Conservation (phyloP, 2,888 invertebrate genomes). For the Aricia artaxerxes region DNA sequence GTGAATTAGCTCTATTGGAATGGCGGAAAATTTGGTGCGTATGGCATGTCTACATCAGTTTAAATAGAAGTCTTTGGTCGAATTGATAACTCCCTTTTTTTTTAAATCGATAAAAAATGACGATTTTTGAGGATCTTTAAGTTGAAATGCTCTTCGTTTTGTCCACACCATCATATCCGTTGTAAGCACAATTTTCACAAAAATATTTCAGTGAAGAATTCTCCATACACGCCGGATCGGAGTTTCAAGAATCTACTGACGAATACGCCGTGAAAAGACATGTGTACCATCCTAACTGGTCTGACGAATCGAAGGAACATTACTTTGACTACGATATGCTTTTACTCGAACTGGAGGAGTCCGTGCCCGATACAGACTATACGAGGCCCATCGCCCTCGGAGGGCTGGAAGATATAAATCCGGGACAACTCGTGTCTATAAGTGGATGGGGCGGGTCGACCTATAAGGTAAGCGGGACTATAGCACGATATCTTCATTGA, state of each 20-base stretch:
- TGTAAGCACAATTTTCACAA: background rate
- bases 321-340: background rate
- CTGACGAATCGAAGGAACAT: background rate
- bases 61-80: too few relatives aligned
- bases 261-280: background rate
- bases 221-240: background rate
- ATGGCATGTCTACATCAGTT: too few relatives aligned
- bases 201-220: background rate
- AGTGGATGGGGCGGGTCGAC: background rate
- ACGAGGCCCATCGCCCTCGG: background rate
- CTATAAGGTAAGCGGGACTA: background rate
- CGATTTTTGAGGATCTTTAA: too few relatives aligned
- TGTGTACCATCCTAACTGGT: background rate
- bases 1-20: too few relatives aligned
- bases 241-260: fast-evolving
- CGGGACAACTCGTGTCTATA: background rate
- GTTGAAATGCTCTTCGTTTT: too few relatives aligned
- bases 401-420: background rate
- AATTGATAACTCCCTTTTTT: too few relatives aligned
- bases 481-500: background rate
- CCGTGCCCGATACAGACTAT: background rate
- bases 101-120: too few relatives aligned
- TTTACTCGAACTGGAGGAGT: background rate
- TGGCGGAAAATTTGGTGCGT: too few relatives aligned
- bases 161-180: too few relatives aligned